These are phyloP conservation scores for Argynnis bischoffii DNA, from an alignment of 2,888 invertebrate species.

Conservation along the genomic window DNA sequence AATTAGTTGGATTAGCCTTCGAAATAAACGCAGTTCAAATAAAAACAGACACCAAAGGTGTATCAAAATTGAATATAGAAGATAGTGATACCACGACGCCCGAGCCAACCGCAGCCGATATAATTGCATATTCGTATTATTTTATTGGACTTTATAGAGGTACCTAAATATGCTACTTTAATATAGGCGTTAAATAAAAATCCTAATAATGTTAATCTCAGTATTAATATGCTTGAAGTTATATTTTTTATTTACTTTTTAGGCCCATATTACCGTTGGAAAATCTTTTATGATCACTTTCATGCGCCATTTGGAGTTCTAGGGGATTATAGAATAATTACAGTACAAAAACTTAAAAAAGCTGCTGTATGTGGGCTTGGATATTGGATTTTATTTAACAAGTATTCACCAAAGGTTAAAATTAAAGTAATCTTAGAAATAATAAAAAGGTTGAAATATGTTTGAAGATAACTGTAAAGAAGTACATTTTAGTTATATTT, in stretches of 20 bases:
- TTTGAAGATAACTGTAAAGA: no score
- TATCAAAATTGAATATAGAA: constrained; percentile 38
- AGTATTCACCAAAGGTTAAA: constrained; percentile 80
- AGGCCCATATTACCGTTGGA: constrained; percentile 94
- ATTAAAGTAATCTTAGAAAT: not conserved
- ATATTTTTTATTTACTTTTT: constrained; percentile 45
- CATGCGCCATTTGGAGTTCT: constrained; percentile 78
- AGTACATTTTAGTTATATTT: constrained; percentile 84
- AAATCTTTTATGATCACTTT: constrained; percentile 87
- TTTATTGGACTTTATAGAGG: constrained; percentile 94
- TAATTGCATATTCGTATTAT: constrained; percentile 90
- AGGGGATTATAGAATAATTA: constrained; percentile 81
- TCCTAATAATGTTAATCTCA: no score
- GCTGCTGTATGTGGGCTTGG: constrained; percentile 80
- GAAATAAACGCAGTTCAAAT: constrained; percentile 81
- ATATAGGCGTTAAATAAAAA: no score
- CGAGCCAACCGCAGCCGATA: constrained; percentile 81
- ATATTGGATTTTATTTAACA: constrained; percentile 78
- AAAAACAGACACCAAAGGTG: constrained; percentile 50
- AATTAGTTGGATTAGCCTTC: constrained; percentile 91
- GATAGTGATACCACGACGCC: constrained; percentile 52
- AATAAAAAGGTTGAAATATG: not conserved
- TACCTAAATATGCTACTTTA: constrained; percentile 49
- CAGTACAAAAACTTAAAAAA: constrained; percentile 83
- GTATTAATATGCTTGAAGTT: no score